Evolutionary conservation across 2,113 vertebrate genomes (phyloP).

Genomic region (Octodon degus): DNA sequence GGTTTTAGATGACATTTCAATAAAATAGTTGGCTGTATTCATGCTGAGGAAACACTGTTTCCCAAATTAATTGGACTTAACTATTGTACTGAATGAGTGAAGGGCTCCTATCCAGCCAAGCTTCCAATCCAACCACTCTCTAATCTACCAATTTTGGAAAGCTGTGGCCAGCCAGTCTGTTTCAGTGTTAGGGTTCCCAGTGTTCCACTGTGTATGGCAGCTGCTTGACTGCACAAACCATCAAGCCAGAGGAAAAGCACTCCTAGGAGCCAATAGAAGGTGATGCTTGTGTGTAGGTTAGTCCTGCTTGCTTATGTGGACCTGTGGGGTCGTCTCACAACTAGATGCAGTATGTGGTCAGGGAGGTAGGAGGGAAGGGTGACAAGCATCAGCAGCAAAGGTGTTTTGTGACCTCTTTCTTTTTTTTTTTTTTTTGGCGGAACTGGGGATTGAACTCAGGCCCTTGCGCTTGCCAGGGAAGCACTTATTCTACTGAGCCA

Average conservation of each 20-base stretch:
- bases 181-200: not conserved
- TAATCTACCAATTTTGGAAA: not conserved
- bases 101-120: not conserved
- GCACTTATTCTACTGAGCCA: too few relatives aligned
- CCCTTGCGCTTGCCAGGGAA: too few relatives aligned
- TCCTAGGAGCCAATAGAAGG: not conserved
- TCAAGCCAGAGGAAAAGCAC: not conserved
- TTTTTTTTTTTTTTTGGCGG: too few relatives aligned
- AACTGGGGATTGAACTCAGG: too few relatives aligned
- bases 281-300: not conserved
- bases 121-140: not conserved
- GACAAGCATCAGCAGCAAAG: not conserved
- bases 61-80: slow-evolving; percentile 35
- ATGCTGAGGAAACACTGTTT: not conserved
- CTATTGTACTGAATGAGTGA: not conserved
- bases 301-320: slow-evolving; percentile 1
- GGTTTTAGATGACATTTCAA: slow-evolving; percentile 51
- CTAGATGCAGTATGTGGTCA: not conserved
- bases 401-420: not conserved
- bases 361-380: not conserved
- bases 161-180: not conserved
- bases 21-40: not conserved
- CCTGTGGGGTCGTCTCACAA: not conserved
- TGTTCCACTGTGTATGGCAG: not conserved
- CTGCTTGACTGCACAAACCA: not conserved